Evolutionary conservation across 2,797 vertebrate genomes (phyloP).

Genomic region (Leptatherina wallacei): DNA sequence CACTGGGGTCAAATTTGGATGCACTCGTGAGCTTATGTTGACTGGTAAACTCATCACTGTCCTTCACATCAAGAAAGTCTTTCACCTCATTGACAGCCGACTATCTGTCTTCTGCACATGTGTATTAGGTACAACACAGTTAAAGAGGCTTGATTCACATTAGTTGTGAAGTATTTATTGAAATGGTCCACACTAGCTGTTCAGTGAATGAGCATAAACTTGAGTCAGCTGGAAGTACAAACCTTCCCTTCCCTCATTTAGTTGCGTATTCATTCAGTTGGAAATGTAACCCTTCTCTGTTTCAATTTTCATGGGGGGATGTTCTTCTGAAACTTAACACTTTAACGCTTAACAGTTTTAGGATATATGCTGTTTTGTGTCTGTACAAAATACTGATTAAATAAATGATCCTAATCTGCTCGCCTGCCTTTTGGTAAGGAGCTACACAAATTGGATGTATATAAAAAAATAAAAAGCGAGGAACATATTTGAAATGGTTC

Average conservation of each 20-base stretch:
- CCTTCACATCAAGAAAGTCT: not conserved
- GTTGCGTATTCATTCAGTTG: conserved; percentile 4
- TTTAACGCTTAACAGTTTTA: not conserved
- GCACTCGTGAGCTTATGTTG: conserved; percentile 40
- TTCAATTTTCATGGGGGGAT: not conserved
- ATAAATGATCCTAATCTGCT: not conserved
- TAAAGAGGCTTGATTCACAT: not conserved
- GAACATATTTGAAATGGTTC: not conserved
- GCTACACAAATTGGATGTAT: not conserved
- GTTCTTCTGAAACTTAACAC: not conserved
- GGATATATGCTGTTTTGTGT: not conserved
- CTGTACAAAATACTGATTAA: not conserved
- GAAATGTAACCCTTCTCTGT: conserved; percentile 18
- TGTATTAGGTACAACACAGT: not conserved
- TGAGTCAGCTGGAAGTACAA: conserved; percentile 9
- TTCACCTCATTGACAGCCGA: conserved; percentile 8
- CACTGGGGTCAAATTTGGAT: conserved; percentile 42
- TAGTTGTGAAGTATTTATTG: not conserved
- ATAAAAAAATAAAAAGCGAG: not conserved
- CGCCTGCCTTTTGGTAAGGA: not conserved
- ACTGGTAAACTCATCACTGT: conserved; percentile 2
- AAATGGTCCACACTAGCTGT: not conserved
- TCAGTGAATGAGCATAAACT: not conserved
- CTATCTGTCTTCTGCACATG: not conserved
- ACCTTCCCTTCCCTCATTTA: not conserved